Evolutionary conservation across 1,140 invertebrate genomes (phyloP).

Genomic region (Grapholita molesta): DNA sequence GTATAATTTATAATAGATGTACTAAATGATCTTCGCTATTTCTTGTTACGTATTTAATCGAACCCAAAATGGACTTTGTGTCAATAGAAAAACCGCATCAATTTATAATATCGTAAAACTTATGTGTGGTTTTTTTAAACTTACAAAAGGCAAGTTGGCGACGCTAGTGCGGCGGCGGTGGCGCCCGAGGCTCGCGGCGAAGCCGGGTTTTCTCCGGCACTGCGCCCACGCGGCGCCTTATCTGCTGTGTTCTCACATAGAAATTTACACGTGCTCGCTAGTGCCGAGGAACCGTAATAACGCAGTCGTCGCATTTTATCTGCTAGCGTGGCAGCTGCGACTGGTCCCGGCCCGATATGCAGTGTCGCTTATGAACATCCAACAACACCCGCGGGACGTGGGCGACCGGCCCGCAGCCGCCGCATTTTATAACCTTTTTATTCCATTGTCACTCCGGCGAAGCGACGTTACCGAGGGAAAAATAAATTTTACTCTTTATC

Average conservation of each 20-base stretch:
- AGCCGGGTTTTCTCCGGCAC: slow-evolving; percentile 40
- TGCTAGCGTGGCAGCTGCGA: slow-evolving; percentile 45
- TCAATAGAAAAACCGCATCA: slow-evolving; percentile 28
- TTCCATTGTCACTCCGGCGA: slow-evolving; percentile 71
- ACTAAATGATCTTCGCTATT: slow-evolving; percentile 34
- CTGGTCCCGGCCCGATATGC: slow-evolving; percentile 40
- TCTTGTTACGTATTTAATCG: slow-evolving; percentile 33
- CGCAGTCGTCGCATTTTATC: slow-evolving; percentile 68
- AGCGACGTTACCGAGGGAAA: slow-evolving; percentile 61
- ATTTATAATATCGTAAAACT: slow-evolving; percentile 18
- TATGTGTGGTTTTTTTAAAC: slow-evolving; percentile 19
- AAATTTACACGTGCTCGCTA: slow-evolving; percentile 74
- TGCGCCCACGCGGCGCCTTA: slow-evolving; percentile 58
- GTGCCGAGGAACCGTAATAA: slow-evolving; percentile 54
- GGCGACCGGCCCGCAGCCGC: slow-evolving; percentile 55
- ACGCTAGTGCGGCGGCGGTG: slow-evolving; percentile 14
- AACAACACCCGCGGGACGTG: slow-evolving; percentile 62
- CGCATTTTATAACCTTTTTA: slow-evolving; percentile 76
- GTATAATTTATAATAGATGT: slow-evolving; percentile 27
- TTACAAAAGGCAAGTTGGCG: slow-evolving; percentile 37
- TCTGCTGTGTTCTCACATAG: slow-evolving; percentile 66
- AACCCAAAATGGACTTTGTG: slow-evolving; percentile 28
- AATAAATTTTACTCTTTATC: slow-evolving; percentile 76
- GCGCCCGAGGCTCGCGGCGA: slow-evolving; percentile 33
- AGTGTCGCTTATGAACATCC: slow-evolving; percentile 43